These are phyloP conservation scores for Lucilia cuprina DNA, from an alignment of 1,140 invertebrate genomes.

Conservation along the genomic window DNA sequence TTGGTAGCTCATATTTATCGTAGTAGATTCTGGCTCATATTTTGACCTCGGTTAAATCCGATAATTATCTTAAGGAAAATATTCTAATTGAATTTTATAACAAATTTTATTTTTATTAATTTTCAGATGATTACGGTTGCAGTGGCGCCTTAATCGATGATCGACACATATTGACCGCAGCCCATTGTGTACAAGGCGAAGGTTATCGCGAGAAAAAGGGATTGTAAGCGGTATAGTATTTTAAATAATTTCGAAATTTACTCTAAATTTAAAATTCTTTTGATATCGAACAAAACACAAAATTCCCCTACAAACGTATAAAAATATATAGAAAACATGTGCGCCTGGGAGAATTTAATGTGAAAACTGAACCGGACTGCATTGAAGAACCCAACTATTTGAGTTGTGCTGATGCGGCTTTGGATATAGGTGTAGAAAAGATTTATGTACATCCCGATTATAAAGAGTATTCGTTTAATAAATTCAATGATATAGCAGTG, in stretches of 20 bases:
- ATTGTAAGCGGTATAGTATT: slow-evolving; percentile 46
- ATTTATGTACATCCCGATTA: slow-evolving; percentile 63
- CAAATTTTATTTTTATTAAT: too few species aligned
- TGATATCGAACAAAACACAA: not conserved
- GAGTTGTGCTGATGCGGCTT: slow-evolving; percentile 59
- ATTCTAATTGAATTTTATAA: too few species aligned
- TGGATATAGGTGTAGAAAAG: slow-evolving; percentile 58
- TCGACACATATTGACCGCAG: slow-evolving; percentile 76
- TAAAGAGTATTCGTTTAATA: slow-evolving; percentile 51
- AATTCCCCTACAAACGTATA: not conserved
- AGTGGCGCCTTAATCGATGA: slow-evolving; percentile 69
- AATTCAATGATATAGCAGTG: slow-evolving; percentile 77
- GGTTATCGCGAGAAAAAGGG: slow-evolving; percentile 51
- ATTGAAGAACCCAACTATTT: slow-evolving; percentile 56
- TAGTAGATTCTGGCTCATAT: too few species aligned
- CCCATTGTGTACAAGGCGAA: slow-evolving; percentile 80
- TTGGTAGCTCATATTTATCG: too few species aligned
- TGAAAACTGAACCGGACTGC: slow-evolving; percentile 67
- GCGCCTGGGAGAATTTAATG: slow-evolving; percentile 71
- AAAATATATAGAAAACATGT: slow-evolving; percentile 62
- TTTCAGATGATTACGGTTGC: slow-evolving; percentile 63
- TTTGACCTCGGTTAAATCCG: too few species aligned
- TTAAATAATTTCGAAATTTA: slow-evolving; percentile 1
- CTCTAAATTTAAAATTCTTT: not conserved
- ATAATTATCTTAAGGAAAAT: too few species aligned